Evolutionary conservation across 2,113 vertebrate species (phyloP), one percentile per base, ranked within the genome.

Genomic region (Pelobates fuscus): DNA sequence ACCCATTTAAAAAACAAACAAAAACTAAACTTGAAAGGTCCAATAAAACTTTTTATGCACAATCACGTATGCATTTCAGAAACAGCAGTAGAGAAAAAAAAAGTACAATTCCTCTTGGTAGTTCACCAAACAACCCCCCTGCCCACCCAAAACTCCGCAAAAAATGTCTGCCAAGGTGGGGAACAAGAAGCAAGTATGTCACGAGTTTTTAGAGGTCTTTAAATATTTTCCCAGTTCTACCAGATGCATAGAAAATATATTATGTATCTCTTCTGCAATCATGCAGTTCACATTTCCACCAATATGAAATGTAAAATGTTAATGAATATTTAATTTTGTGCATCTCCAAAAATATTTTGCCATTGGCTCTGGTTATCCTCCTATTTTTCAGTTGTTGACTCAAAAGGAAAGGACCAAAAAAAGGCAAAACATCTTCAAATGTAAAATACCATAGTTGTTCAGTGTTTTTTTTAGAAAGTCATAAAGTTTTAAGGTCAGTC

Each of bases 221-320:
- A 59, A 63, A 64, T 55, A 37, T 32, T 37, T 55, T 12, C 23
- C 25, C 2, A 60, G 55, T 25, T 26, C 14, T 61, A 23, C 54
- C 32, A 70, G 55, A 70, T 37, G 26, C 43, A 27, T n/a, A n/a
- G n/a, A n/a, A n/a, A n/a, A 54, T 32, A 63, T 49, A 24, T 2
- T 17, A 11, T 18, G 58, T 59, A 62, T 15, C 27, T 61, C n/a
- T 32, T 8, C 21, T 55, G 60, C 20, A 26, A 54, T 72, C n/a
- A 20, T 8, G 26, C 29, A 58, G 29, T 25, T 18, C 32, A 59
- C 23, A 21, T 61, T 20, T 60, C 25, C n/a, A 61, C 12, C 5
- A 11, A 11, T n/a, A 21, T 20, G 2, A 60, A 71, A n/a, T n/a
- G n/a, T n/a, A n/a, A n/a, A n/a, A n/a, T n/a, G n/a, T n/a, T n/a